Evolutionary conservation across 2,797 vertebrate species (phyloP), one percentile per base, ranked within the genome.

Genomic region (Spatula versicolor): DNA sequence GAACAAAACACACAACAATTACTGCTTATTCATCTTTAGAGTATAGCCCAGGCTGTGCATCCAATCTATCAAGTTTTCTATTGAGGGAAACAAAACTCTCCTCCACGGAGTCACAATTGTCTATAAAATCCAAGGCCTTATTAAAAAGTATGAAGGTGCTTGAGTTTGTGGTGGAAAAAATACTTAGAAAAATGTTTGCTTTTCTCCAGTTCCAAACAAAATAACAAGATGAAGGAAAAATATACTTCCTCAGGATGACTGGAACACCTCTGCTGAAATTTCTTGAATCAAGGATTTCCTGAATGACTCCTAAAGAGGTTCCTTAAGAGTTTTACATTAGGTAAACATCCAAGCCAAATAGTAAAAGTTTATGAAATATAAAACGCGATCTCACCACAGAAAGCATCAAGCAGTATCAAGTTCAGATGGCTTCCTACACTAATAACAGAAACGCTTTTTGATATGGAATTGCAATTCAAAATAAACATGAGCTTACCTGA

Each of bases 401-500:
- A 91, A 77, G 8, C 7, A 71, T 4, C 52, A 68, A 67, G 10
- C 11, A 87, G 26, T 4, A 50, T 7, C 50, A 22, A 60, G 58
- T 72, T 66, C 31, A 78, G 7, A 17, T 6, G 4, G 25, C 5
- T 8, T 78, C 9, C 13, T 63, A 31, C 39, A 30, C 6, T 60
- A 37, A 6, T 1, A 84, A 60, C 3, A 64, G 33, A 73, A 69
- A 71, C 20, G 9, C 21, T 88, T 84, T 72, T 64, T 39, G 63
- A 35, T 14, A 39, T 5, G 12, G 18, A 86, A 84, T 1, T 62
- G 25, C 23, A 92, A 60, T 69, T 72, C 39, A 80, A 90, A 75
- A 48, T 31, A 92, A 93, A 35, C 7, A 77, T 55, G 90, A 86
- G 91, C 98, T 98, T 98, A 99, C 99, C 99, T 99, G 97, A 99